A percentile compares a stretch with the other conserved stretches of the same genome.
phyloP scores from a whole-genome alignment of 2,888 invertebrate genomes.

The Eilema sororculum region DNA sequence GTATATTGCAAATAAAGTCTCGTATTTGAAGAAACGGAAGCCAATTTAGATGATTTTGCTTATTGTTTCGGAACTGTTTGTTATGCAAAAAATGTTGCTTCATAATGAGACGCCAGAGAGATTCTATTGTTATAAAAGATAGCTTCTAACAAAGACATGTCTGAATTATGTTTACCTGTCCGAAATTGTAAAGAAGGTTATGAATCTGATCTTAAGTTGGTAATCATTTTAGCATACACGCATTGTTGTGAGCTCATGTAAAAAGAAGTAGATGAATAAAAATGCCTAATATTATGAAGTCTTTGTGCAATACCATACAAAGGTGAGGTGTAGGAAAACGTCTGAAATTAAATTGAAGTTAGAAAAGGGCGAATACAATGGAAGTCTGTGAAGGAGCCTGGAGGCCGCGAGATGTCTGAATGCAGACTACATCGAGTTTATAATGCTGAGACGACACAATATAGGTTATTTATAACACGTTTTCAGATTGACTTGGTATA shows the following conservation, averaged over 20 bases:
- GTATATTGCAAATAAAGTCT: constrained; percentile 60
- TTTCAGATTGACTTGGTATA: constrained; percentile 62
- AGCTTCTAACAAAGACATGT: constrained; percentile 47
- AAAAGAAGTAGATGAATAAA: constrained; percentile 34
- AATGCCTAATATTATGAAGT: constrained; percentile 48
- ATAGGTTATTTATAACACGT: constrained; percentile 66
- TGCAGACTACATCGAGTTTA: constrained; percentile 70
- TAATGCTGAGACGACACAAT: constrained; percentile 69
- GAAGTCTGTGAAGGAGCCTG: constrained; percentile 54
- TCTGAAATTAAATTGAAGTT: constrained; percentile 77
- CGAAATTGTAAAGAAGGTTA: constrained; percentile 46
- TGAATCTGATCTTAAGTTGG: constrained; percentile 42
- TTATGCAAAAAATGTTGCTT: constrained; percentile 61
- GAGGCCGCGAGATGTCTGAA: constrained; percentile 66
- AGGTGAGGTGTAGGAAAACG: constrained; percentile 66
- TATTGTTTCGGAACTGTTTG: constrained; percentile 63
- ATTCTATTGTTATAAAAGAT: constrained; percentile 46
- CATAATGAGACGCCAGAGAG: constrained; percentile 45
- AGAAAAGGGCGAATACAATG: constrained; percentile 74
- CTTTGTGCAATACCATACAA: constrained; percentile 55
- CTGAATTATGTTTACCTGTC: constrained; percentile 52
- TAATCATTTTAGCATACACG: constrained; percentile 37
- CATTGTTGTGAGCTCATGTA: constrained; percentile 27
- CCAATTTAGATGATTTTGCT: constrained; percentile 69
- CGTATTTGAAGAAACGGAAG: constrained; percentile 70